Conservation (phyloP, 2,113 vertebrate genomes). For the Oncorhynchus masou region DNA sequence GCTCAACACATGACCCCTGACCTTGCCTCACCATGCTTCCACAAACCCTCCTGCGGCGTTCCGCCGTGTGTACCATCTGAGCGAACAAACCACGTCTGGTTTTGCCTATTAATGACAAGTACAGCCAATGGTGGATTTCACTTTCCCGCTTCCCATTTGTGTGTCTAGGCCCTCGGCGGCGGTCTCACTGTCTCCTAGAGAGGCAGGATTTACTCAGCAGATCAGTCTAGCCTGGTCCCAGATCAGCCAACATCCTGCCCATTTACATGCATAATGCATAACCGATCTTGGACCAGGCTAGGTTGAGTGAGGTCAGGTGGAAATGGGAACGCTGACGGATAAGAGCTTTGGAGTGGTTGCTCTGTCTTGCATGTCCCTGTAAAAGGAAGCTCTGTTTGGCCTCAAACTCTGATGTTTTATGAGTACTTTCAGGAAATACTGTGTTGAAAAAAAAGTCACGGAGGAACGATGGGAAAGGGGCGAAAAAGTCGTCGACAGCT, state of each 20-base stretch:
- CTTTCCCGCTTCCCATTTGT: neutral
- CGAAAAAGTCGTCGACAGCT: conserved; percentile 67
- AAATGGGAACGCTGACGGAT: neutral
- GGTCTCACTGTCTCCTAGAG: too few species aligned
- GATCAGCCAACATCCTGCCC: too few species aligned
- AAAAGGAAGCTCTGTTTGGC: too few species aligned
- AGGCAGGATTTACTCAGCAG: too few species aligned
- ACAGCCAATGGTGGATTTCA: neutral
- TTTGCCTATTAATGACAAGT: conserved; percentile 15
- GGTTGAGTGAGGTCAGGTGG: neutral
- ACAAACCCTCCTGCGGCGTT: conserved; percentile 15
- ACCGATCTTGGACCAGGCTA: neutral
- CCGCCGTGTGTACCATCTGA: conserved; percentile 16
- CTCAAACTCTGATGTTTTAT: neutral
- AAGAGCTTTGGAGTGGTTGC: too few species aligned
- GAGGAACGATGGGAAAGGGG: conserved; percentile 44
- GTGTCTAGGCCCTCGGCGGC: neutral
- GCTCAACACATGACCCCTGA: conserved; percentile 44
- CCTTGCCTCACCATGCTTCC: conserved; percentile 32
- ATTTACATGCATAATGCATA: too few species aligned
- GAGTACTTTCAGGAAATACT: neutral
- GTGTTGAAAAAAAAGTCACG: conserved; percentile 9
- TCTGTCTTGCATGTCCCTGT: too few species aligned
- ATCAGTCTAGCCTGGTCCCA: too few species aligned
- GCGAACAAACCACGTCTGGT: conserved; percentile 38